Evolutionary conservation across 2,113 vertebrate genomes (phyloP).

Genomic region (Psittacula cyanocephala): DNA sequence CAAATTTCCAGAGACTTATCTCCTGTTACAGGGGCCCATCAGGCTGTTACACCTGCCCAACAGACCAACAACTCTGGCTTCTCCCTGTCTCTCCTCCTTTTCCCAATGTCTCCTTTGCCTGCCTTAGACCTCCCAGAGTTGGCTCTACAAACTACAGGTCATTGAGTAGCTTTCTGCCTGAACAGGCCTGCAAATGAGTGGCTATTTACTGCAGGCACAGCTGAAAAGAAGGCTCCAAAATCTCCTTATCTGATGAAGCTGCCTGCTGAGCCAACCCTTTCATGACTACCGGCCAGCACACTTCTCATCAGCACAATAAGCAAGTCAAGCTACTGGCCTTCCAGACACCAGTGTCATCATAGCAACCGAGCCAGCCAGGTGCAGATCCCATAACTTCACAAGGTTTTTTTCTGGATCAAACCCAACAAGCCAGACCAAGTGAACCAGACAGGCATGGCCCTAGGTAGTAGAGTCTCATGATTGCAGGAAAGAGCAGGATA

Average conservation of each 20-base stretch:
- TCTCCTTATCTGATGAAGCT: neutral
- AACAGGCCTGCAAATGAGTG: neutral
- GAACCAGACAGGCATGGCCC: neutral
- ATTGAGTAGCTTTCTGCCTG: neutral
- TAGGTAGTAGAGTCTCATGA: neutral
- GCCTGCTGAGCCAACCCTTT: neutral
- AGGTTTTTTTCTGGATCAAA: neutral
- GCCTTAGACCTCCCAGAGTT: neutral
- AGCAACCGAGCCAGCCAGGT: neutral
- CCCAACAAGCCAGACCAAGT: neutral
- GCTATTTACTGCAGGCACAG: neutral
- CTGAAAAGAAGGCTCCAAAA: neutral
- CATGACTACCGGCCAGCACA: neutral
- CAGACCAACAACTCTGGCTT: neutral
- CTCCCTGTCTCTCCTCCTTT: neutral
- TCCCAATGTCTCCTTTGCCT: neutral
- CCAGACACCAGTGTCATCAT: neutral
- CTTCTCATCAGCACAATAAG: neutral
- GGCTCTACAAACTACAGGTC: neutral
- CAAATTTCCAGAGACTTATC: neutral
- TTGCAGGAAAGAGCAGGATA: neutral
- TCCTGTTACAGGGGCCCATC: neutral
- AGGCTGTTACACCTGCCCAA: neutral
- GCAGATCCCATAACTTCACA: fast-evolving
- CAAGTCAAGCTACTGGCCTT: neutral